Percentiles rank a stretch among this genome's conserved stretches.
Conservation (phyloP, 2,797 vertebrate species). For the Lacerta viridis region DNA sequence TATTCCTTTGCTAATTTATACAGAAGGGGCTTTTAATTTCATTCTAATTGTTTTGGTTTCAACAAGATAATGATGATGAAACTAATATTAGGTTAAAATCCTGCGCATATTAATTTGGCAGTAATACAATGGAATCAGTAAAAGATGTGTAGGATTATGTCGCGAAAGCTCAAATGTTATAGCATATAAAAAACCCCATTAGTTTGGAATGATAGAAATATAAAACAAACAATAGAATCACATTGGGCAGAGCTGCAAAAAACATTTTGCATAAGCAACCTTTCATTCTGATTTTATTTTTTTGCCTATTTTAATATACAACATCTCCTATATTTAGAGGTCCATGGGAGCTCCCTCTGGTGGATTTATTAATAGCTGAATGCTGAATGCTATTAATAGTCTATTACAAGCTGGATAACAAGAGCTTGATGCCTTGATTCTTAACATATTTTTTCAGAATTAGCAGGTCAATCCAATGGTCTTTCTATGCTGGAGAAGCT, state of each 20-base stretch:
- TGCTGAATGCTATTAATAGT: neutral
- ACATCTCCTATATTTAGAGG: neutral
- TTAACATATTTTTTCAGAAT: neutral
- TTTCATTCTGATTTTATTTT: conserved; percentile 37
- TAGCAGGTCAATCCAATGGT: neutral
- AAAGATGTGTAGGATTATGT: neutral
- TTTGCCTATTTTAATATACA: conserved; percentile 22
- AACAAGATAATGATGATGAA: neutral
- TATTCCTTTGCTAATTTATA: neutral
- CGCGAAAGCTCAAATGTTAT: neutral
- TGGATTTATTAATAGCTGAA: conserved; percentile 37
- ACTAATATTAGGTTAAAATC: neutral
- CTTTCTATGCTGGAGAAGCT: neutral
- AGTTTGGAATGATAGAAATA: neutral
- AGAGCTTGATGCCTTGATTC: neutral
- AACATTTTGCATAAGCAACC: neutral
- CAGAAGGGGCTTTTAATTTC: neutral
- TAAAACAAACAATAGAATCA: neutral
- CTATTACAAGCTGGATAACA: neutral
- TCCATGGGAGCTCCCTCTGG: conserved; percentile 58
- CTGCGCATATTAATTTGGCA: neutral
- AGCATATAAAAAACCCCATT: neutral
- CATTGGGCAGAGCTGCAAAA: neutral
- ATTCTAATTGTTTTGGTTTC: neutral
- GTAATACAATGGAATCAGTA: neutral